A percentile compares a stretch with the other conserved stretches of the same genome.
These are phyloP conservation scores for Petrocephalus microphthalmus DNA, from an alignment of 2,113 vertebrate species.

Conservation along the genomic window DNA sequence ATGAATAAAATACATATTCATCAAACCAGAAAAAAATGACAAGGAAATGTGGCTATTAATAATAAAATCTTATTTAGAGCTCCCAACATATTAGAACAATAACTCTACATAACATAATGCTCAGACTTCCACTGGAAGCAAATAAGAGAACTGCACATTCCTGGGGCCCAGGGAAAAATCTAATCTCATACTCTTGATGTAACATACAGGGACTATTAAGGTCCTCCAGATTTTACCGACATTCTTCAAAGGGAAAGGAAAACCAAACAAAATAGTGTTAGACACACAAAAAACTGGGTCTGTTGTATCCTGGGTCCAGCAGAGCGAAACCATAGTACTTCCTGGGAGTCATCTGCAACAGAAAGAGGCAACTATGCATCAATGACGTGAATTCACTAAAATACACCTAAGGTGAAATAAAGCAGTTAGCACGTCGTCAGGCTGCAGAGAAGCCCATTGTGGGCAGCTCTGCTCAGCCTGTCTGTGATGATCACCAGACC, in stretches of 20 bases:
- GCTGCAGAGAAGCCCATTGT: constrained; percentile 32
- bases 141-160: constrained; percentile 31
- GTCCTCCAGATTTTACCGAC: background rate
- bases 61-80: constrained; percentile 39
- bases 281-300: constrained; percentile 20
- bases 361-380: constrained; percentile 10
- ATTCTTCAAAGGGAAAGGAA: constrained; percentile 21
- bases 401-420: constrained; percentile 3
- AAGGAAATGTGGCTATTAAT: constrained; percentile 9
- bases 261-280: constrained; percentile 22
- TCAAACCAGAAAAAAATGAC: background rate
- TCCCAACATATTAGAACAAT: constrained; percentile 31
- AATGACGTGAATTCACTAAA: background rate
- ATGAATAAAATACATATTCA: background rate
- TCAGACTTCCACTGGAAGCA: constrained; percentile 44
- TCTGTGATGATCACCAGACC: constrained; percentile 32
- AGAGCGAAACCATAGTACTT: constrained; percentile 42
- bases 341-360: constrained; percentile 43
- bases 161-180: constrained; percentile 12
- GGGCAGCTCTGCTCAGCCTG: constrained; percentile 16
- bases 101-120: constrained; percentile 31
- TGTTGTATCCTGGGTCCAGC: background rate
- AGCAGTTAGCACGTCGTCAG: constrained; percentile 31
- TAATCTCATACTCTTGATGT: background rate
- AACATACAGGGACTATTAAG: background rate